Evolutionary conservation across 2,797 vertebrate genomes (phyloP).

Genomic region (Molossus alvarezi): DNA sequence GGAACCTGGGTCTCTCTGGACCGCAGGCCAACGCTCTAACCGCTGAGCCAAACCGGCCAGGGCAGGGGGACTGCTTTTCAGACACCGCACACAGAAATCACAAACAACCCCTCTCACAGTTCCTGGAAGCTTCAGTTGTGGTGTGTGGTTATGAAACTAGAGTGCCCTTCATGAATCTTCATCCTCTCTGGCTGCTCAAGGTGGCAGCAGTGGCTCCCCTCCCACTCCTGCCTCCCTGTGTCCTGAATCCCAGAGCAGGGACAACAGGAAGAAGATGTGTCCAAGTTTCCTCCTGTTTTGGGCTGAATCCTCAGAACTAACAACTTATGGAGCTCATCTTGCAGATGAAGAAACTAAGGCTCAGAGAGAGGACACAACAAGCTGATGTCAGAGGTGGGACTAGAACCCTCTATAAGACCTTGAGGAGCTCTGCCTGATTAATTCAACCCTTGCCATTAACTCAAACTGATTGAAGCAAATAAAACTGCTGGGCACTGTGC

Average conservation of each 20-base stretch:
- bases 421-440: neutral
- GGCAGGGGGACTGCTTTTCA: neutral
- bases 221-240: neutral
- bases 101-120: neutral
- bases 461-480: neutral
- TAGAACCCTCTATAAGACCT: neutral
- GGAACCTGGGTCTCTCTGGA: too few relatives aligned
- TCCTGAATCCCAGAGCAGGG: neutral
- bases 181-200: slow-evolving; percentile 19
- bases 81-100: neutral
- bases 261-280: neutral
- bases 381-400: neutral
- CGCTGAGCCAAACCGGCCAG: too few relatives aligned
- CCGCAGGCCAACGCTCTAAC: too few relatives aligned
- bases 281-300: neutral
- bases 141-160: slow-evolving; percentile 28
- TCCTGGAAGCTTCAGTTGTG: slow-evolving; percentile 29
- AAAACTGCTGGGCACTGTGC: neutral
- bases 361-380: neutral
- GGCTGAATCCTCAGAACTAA: neutral
- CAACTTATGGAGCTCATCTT: neutral
- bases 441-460: neutral
- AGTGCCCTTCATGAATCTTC: slow-evolving; percentile 64
- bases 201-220: neutral
- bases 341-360: neutral